These are phyloP conservation scores for Premnoplex brunnescens DNA, from an alignment of 2,797 vertebrate genomes.

Conservation along the genomic window DNA sequence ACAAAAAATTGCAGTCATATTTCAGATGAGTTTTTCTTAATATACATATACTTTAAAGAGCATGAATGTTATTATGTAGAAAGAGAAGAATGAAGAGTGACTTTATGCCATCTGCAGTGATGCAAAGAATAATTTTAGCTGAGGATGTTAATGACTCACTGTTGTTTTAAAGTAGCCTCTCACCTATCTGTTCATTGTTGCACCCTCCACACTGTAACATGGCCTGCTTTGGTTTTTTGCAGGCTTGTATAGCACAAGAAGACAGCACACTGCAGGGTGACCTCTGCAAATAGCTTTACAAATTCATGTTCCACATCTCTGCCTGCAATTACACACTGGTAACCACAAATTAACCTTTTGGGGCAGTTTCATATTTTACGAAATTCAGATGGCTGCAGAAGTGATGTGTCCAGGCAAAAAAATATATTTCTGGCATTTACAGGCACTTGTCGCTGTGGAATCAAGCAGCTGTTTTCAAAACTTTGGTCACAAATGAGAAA, in stretches of 20 bases:
- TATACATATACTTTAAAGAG: not conserved
- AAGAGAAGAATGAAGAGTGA: not conserved
- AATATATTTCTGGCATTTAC: not conserved
- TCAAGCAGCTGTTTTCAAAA: not conserved
- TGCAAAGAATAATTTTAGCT: not conserved
- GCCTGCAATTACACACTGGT: not conserved
- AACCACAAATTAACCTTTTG: not conserved
- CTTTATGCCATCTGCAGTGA: not conserved
- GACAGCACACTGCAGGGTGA: not conserved
- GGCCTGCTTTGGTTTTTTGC: not conserved
- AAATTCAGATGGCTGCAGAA: not conserved
- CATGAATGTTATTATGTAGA: not conserved
- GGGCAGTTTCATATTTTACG: not conserved
- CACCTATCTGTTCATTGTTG: not conserved
- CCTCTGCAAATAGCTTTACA: not conserved
- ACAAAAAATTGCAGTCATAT: not conserved
- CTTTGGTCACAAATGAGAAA: not conserved
- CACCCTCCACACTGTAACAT: not conserved
- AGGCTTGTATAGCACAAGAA: not conserved
- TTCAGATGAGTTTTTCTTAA: not conserved
- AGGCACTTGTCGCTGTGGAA: not conserved
- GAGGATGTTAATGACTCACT: rapidly evolving
- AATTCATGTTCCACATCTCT: not conserved
- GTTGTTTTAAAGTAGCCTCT: not conserved
- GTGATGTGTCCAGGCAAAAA: not conserved